Evolutionary conservation across 1,140 invertebrate genomes (phyloP).

Genomic region (Aricia agestis): DNA sequence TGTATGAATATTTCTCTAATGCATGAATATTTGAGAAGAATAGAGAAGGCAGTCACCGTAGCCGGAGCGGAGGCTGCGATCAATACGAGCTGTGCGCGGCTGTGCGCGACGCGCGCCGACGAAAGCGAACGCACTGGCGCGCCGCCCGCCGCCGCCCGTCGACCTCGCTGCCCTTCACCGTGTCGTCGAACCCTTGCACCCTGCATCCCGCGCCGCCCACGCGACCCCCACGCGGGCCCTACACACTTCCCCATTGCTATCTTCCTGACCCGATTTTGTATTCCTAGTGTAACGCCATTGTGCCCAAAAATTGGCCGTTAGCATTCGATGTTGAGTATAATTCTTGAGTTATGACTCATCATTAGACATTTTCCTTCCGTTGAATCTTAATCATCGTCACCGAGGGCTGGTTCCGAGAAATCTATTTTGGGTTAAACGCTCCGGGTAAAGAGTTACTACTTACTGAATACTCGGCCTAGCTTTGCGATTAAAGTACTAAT

Average conservation of each 20-base stretch:
- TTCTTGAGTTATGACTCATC: constrained; percentile 18
- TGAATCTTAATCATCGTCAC: neutral
- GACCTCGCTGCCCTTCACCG: constrained; percentile 70
- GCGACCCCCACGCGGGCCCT: constrained; percentile 38
- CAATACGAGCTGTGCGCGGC: constrained; percentile 36
- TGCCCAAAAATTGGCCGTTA: constrained; percentile 24
- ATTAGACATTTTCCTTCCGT: constrained; percentile 7
- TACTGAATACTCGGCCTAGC: too few relatives aligned
- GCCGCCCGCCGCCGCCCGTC: too few relatives aligned
- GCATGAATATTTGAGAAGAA: constrained; percentile 24
- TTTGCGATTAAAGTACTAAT: too few relatives aligned
- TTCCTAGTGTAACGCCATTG: constrained; percentile 35
- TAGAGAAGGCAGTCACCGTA: constrained; percentile 22
- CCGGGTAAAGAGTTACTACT: too few relatives aligned
- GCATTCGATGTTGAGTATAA: neutral
- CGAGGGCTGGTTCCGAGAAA: neutral
- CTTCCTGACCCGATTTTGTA: constrained; percentile 62
- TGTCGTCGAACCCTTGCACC: constrained; percentile 61
- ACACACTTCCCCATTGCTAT: constrained; percentile 45
- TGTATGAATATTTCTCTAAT: constrained; percentile 14
- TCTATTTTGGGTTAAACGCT: neutral
- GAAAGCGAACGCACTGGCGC: constrained; percentile 62
- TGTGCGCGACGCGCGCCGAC: constrained; percentile 49
- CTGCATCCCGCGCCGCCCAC: constrained; percentile 32
- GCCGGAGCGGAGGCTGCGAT: constrained; percentile 45